Evolutionary conservation across 2,888 invertebrate species (phyloP), one percentile per base, ranked within the genome.

Genomic region (Napeogenes sylphis): DNA sequence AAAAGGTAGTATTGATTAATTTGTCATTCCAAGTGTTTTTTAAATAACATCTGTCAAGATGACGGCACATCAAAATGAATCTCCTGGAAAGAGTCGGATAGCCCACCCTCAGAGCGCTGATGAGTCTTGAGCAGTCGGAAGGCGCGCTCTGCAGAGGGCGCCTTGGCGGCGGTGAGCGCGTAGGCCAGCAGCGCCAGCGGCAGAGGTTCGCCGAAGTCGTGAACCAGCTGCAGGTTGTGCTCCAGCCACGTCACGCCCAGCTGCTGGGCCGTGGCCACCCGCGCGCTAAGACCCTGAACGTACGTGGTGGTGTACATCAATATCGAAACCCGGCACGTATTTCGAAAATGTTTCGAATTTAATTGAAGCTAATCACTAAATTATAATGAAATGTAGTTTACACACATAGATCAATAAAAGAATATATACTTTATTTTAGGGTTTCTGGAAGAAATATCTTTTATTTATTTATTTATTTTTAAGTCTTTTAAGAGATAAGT

Each of bases 161-260:
- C 95, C 84, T 96, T 95, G 68, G 94, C 93, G 72, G 94, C 87
- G 79, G 95, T 93, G 62, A 99, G 91, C 4, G 98, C 98, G 83
- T 98, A 97, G 0, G 98, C 95, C 0, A 96, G 96, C 54, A 99
- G 94, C 5, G 98, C 96, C 46, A 97, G 92, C 78, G 97, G 96
- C 83, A 96, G 97, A 0, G 97, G 94, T 71, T 94, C 93, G 5
- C 94, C 94, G 63, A 92, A 92, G 60, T 93, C 92, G 70, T 93
- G 92, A 59, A 97, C 83, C 68, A 96, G 90, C 70, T 94, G 93
- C 83, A 97, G 92, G 85, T 97, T 95, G 6, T 94, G 91, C 82
- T 97, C 97, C 66, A 98, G 91, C 94, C 96, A 98, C 38, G 91
- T 78, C 35, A 96, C 91, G 4, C 95, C 97, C 68, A 93, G 92